Evolutionary conservation across 2,888 invertebrate genomes (phyloP).

Genomic region (Temnothorax unifasciatus): DNA sequence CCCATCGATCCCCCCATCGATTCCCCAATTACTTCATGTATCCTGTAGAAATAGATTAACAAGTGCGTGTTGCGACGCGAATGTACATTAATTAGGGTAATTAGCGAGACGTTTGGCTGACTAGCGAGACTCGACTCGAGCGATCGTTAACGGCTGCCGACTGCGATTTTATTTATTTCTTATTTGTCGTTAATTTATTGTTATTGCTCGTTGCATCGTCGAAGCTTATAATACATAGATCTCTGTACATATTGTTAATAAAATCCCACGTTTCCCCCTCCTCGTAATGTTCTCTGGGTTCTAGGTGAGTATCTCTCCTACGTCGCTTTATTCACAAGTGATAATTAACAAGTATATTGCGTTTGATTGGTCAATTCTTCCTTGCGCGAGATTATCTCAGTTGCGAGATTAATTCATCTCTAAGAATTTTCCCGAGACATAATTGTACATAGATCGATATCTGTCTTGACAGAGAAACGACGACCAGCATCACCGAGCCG

Average conservation of each 20-base stretch:
- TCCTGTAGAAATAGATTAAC: slow-evolving; percentile 52
- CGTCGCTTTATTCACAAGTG: not conserved
- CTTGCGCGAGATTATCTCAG: not conserved
- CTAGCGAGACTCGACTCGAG: slow-evolving; percentile 1
- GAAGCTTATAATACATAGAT: slow-evolving; percentile 57
- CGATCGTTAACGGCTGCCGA: slow-evolving; percentile 12
- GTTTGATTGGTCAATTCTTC: not conserved
- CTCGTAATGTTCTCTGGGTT: slow-evolving; percentile 51
- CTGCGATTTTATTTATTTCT: slow-evolving; percentile 52
- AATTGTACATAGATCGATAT: not conserved
- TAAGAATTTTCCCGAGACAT: not conserved
- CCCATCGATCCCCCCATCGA: not conserved
- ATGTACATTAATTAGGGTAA: slow-evolving; percentile 26
- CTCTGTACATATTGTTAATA: slow-evolving; percentile 74
- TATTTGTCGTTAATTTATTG: slow-evolving; percentile 46
- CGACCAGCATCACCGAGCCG: slow-evolving; percentile 26
- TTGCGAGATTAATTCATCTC: not conserved
- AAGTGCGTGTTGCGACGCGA: slow-evolving; percentile 44
- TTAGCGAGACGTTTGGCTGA: slow-evolving; percentile 26
- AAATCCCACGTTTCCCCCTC: slow-evolving; percentile 68
- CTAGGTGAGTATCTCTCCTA: slow-evolving; percentile 40
- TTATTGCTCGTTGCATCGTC: slow-evolving; percentile 29
- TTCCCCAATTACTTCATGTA: slow-evolving; percentile 9
- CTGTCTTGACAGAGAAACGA: slow-evolving; percentile 17
- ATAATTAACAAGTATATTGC: slow-evolving; percentile 14